Evolutionary conservation across 2,113 vertebrate species (phyloP).

Genomic region (Gymnogyps californianus): DNA sequence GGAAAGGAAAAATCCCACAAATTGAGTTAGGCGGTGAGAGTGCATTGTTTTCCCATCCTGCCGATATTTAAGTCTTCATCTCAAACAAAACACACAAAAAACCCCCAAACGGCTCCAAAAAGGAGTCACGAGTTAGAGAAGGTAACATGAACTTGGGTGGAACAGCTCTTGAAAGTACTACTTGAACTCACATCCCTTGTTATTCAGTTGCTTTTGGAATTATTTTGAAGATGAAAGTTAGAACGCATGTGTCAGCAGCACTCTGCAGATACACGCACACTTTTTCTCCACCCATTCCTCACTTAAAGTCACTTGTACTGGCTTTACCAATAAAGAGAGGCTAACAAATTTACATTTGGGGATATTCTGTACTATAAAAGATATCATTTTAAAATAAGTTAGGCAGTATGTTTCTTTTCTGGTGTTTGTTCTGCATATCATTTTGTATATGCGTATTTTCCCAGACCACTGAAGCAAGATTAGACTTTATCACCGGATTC

Average conservation of each 20-base stretch:
- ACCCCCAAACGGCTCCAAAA: background rate
- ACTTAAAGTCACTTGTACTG: background rate
- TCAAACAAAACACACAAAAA: background rate
- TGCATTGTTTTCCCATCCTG: background rate
- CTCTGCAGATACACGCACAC: fast-evolving
- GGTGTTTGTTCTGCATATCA: background rate
- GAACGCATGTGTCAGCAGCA: background rate
- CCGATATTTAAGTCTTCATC: background rate
- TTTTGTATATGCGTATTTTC: background rate
- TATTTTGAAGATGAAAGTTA: background rate
- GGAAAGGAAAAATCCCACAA: background rate
- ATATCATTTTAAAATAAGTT: background rate
- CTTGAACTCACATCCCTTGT: background rate
- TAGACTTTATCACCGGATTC: background rate
- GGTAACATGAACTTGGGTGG: background rate
- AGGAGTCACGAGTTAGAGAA: background rate
- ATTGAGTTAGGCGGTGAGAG: background rate
- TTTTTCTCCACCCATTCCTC: background rate
- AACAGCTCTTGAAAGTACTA: background rate
- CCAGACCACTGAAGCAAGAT: background rate
- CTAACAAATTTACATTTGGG: background rate
- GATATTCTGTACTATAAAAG: background rate
- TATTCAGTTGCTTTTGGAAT: background rate
- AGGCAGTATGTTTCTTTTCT: background rate
- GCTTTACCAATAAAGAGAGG: background rate